Percentiles rank a stretch among this genome's conserved stretches.
Conservation (phyloP, 1,140 invertebrate species). For the Lamellibrachia luymesi region DNA sequence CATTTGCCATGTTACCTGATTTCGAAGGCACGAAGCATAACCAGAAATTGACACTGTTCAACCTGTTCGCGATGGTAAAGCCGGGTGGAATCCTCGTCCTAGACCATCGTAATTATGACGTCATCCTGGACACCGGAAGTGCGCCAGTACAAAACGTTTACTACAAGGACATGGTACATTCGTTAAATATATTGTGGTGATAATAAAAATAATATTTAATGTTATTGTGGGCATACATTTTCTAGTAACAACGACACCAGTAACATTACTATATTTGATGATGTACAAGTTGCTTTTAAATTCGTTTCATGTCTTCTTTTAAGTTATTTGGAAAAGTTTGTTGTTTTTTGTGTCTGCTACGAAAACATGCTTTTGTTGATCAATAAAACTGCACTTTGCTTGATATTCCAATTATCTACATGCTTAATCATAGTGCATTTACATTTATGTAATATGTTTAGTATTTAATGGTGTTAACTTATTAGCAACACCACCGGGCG, state of each 20-base stretch:
- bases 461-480: no score
- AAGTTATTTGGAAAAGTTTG: no score
- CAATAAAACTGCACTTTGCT: no score
- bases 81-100: slow-evolving; percentile 81
- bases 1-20: slow-evolving; percentile 83
- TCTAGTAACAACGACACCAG: no score
- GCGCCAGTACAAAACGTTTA: slow-evolving; percentile 80
- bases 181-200: neutral
- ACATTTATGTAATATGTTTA: no score
- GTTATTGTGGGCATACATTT: neutral
- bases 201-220: neutral
- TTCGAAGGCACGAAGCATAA: slow-evolving; percentile 73
- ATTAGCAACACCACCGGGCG: no score
- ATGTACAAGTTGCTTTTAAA: no score
- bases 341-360: no score
- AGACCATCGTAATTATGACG: slow-evolving; percentile 85
- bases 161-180: slow-evolving; percentile 59
- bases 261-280: neutral
- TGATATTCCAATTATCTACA: no score
- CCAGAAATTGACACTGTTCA: slow-evolving; percentile 71
- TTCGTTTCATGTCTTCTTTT: no score
- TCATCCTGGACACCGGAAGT: slow-evolving; percentile 71
- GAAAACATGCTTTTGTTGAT: no score
- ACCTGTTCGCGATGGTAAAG: slow-evolving; percentile 78
- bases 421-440: no score